Evolutionary conservation across 64 coral and sea anemone species (phyloP), one percentile per base, ranked within the genome.

Genomic region (Stylophora pistillata): DNA sequence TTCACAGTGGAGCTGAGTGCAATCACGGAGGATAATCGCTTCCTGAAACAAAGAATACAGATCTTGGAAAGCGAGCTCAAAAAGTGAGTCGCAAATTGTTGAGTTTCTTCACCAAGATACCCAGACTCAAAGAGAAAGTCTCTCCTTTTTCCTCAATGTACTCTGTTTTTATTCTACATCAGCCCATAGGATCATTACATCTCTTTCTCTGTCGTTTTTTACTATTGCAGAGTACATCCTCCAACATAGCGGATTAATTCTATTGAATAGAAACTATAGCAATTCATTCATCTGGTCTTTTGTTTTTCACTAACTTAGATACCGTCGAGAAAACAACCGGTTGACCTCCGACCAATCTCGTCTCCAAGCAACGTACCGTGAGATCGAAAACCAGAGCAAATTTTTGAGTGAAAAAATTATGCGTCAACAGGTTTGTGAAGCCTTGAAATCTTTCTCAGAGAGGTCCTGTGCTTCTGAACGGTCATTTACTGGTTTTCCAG

Each of bases 11-110:
- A 95, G 53, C 83, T 99, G 14, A 99, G 93, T 27, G 91, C 93
- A 30, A 53, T 99, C 5, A 82, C 70, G 58, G 97, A 99, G 21
- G 97, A 99, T 59, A 99, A 99, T 90, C 82, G 55, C 62, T 55
- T 90, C 56, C 37, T 99, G 16, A 92, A 90, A 82, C 97, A 99
- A 66, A 93, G 87, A 90, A 92, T 99, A 71, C 97, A 95, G 31
- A 93, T 91, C 25, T 63, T 99, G 31, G 97, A 99, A 78, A 99
- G 97, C 63, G 97, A 99, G 65, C 83, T 99, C 6, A 99, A 99
- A 90, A 95, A 83, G 96, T 94, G 47, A 92, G 94, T 70, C 37
- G 17, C 10, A 60, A 21, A 3, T 47, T 77, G 73, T n/a, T n/a
- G 16, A 25, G 7, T 77, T 55, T 18, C 33, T 11, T 10, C 17